Conservation (phyloP, 1,140 invertebrate species). For the Pemphigus obesinymphae region DNA sequence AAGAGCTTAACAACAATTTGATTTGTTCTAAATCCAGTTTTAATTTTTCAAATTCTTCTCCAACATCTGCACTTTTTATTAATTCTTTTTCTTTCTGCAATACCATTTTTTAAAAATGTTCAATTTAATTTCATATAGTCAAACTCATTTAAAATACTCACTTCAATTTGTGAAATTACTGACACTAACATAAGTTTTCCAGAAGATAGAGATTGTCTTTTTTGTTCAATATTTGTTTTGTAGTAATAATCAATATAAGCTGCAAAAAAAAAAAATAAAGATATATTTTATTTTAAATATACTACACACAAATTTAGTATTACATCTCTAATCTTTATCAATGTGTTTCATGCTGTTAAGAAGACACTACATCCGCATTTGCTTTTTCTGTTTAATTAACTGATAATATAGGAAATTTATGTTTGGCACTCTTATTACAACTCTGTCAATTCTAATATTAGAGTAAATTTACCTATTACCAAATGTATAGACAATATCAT, state of each 20-base stretch:
- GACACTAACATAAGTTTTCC: conserved; percentile 45
- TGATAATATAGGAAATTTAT: no score
- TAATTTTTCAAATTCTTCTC: conserved; percentile 20
- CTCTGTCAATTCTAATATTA: no score
- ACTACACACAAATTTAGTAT: no score
- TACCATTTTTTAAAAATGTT: neutral
- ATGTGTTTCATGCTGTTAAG: no score
- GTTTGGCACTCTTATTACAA: no score
- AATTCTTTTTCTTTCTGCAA: neutral
- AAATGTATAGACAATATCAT: no score
- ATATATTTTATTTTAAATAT: no score
- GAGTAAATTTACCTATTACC: no score
- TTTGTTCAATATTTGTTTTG: neutral
- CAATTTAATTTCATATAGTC: neutral
- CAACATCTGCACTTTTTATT: neutral
- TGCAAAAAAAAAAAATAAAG: neutral
- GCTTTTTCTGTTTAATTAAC: no score
- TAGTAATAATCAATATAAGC: neutral
- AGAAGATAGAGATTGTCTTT: conserved; percentile 41
- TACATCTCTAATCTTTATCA: no score
- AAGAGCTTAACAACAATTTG: neutral
- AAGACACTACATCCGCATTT: no score
- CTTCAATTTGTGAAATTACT: conserved; percentile 45
- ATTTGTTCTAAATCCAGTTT: neutral
- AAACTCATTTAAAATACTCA: neutral